Conservation (phyloP, 2,888 invertebrate species). For the Athrips mouffetella region DNA sequence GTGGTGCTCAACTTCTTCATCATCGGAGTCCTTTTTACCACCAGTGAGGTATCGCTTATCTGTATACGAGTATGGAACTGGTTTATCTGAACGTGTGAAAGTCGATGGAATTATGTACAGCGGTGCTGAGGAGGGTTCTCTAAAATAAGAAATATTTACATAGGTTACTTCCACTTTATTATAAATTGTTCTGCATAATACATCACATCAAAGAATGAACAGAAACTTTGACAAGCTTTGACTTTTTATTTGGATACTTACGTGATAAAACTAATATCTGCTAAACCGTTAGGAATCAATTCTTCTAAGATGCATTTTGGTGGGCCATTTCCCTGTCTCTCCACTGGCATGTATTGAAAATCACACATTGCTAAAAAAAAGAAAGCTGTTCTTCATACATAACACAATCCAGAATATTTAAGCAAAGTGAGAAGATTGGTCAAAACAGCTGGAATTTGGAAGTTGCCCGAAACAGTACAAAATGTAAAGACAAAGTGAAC, state of each 20-base stretch:
- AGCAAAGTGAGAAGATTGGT: too few relatives aligned
- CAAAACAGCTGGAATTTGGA: too few relatives aligned
- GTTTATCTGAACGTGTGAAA: slow-evolving; percentile 87
- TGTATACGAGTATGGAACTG: slow-evolving; percentile 59
- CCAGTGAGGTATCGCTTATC: slow-evolving; percentile 44
- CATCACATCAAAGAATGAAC: too few relatives aligned
- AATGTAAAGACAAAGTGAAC: too few relatives aligned
- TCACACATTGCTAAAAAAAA: slow-evolving; percentile 86
- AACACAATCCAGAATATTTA: too few relatives aligned
- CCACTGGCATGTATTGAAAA: slow-evolving; percentile 93
- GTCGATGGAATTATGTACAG: slow-evolving; percentile 86
- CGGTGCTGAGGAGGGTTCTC: slow-evolving; percentile 71
- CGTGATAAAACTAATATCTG: slow-evolving; percentile 43
- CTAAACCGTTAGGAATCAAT: slow-evolving; percentile 78
- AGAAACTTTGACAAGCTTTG: too few relatives aligned
- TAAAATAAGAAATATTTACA: slow-evolving; percentile 28
- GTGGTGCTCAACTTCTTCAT: slow-evolving; percentile 50
- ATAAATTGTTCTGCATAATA: too few relatives aligned
- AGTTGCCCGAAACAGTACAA: too few relatives aligned
- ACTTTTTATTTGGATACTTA: too few relatives aligned
- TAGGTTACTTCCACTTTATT: background rate
- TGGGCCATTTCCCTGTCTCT: slow-evolving; percentile 54
- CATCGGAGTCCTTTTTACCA: slow-evolving; percentile 31
- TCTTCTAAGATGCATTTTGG: slow-evolving; percentile 80
- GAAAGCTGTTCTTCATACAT: too few relatives aligned